Base-by-base conservation (phyloP, 2,113 vertebrate species). In the Labrus mixtus region DNA sequence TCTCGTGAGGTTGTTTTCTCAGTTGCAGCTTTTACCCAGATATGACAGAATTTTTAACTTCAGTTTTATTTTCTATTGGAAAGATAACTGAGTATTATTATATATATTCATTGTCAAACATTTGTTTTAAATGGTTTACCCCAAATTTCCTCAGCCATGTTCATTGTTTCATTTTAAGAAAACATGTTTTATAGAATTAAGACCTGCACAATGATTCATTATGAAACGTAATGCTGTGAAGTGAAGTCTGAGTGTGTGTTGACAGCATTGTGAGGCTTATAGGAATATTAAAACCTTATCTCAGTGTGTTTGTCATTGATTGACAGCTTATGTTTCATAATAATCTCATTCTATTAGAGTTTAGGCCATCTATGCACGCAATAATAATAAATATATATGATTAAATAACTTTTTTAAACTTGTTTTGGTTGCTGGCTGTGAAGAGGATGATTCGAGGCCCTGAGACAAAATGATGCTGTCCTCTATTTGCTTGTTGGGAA, bases 391-490 rank as follows among this genome's bases (percentile, higher is more conserved):
- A 12, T 15, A 12, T 45, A 45, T 4, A 15, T 2, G 29, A 33
- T 33, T 33, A 33, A 41, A 41, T 11, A 9, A 41, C 1, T 41
- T 41, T 41, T 41, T 41, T 10, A 41, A 41, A 10, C 39, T 41
- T 41, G 39, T 41, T 2, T 41, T 41, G 48, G 46, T 20, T n/a
- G 17, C 19, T 51, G 13, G 8, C 2, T 51, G 48, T 48, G 46
- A 12, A 45, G 39, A 61, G 17, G 54, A 67, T 4, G 25, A 45
- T 75, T 53, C 33, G 10, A 69, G 41, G 51, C 46, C 53, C 66
- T 22, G 9, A 56, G 16, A 41, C 25, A 45, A 61, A 55, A 72
- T 56, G 23, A 48, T 7, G 16, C 46, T 17, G 15, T 13, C 4
- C 4, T 13, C 17, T 17, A 4, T 19, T 48, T 48, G 46, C 46